Conservation (phyloP, 2,113 vertebrate genomes). For the Hyaena hyaena region DNA sequence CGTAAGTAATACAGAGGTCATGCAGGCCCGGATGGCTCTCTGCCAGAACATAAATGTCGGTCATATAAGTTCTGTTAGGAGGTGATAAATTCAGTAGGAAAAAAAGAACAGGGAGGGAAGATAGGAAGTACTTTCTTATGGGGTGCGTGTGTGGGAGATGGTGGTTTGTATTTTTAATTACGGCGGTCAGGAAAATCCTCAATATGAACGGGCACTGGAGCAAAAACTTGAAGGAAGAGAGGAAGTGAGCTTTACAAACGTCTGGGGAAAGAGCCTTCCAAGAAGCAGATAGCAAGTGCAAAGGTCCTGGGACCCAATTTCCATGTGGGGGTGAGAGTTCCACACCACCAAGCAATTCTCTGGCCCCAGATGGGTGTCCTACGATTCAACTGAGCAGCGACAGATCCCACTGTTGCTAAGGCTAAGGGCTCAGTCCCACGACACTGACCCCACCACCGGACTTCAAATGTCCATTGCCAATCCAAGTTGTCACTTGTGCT, state of each 20-base stretch:
- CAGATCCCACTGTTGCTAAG: neutral
- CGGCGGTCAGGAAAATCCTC: neutral
- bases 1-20: neutral
- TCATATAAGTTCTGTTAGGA: neutral
- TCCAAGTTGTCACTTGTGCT: neutral
- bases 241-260: neutral
- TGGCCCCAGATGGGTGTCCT: neutral
- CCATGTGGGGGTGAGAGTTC: neutral
- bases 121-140: neutral
- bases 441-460: neutral
- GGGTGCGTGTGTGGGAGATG: neutral
- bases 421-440: neutral
- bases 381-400: neutral
- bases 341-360: neutral
- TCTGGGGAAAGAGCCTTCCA: neutral
- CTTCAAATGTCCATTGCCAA: neutral
- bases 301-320: neutral
- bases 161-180: neutral
- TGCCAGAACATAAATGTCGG: neutral
- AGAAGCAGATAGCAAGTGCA: neutral
- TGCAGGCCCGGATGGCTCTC: neutral
- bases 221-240: neutral
- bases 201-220: neutral
- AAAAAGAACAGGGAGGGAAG: neutral
- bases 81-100: neutral